Evolutionary conservation across 2,888 invertebrate genomes (phyloP).

Genomic region (Ennomos erosarius): DNA sequence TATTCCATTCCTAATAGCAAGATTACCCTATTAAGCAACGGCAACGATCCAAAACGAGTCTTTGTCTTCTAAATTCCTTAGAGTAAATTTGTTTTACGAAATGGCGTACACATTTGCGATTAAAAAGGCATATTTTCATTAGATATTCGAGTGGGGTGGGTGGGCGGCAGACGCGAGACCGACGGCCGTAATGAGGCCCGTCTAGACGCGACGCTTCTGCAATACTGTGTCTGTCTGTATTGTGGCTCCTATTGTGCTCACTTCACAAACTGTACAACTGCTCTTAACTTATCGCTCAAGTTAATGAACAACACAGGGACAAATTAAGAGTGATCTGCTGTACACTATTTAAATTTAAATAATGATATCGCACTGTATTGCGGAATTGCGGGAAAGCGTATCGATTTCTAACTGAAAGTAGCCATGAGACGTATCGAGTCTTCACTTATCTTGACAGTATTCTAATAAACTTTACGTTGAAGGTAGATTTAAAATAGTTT

Average conservation of each 20-base stretch:
- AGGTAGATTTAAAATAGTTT: no score
- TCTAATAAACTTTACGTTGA: background rate
- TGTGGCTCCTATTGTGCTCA: conserved; percentile 53
- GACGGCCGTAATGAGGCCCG: conserved; percentile 66
- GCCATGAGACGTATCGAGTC: conserved; percentile 1
- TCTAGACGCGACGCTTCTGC: conserved; percentile 72
- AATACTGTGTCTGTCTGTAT: conserved; percentile 70
- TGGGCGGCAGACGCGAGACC: conserved; percentile 44
- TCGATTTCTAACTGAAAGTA: conserved; percentile 15
- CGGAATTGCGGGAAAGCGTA: conserved; percentile 21
- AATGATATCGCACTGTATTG: conserved; percentile 9
- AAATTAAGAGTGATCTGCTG: conserved; percentile 43
- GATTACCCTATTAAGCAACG: conserved; percentile 6
- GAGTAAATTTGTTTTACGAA: conserved; percentile 15
- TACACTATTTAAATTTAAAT: conserved; percentile 9
- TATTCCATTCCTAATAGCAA: conserved; percentile 6
- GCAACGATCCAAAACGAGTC: conserved; percentile 7
- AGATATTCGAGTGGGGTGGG: conserved; percentile 54
- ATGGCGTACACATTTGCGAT: conserved; percentile 39
- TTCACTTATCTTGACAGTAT: conserved; percentile 3
- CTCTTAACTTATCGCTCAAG: conserved; percentile 54
- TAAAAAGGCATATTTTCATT: conserved; percentile 72
- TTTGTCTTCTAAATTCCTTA: conserved; percentile 17
- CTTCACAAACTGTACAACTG: conserved; percentile 45
- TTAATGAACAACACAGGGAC: conserved; percentile 58